Evolutionary conservation across 2,797 vertebrate species (phyloP).

Genomic region (Scleropages formosus): DNA sequence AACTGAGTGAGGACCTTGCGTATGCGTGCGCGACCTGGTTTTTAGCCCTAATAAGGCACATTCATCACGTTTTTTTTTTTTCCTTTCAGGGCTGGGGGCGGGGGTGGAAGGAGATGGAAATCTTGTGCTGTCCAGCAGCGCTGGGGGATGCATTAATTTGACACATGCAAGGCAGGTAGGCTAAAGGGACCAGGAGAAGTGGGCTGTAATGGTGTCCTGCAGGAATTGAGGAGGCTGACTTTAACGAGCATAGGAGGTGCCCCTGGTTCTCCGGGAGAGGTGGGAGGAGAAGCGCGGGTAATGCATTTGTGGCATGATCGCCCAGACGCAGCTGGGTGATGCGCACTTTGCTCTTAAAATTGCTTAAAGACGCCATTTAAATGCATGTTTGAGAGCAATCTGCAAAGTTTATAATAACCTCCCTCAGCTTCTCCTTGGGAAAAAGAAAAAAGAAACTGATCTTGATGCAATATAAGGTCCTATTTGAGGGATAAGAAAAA

Average conservation of each 20-base stretch:
- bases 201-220: slow-evolving; percentile 68
- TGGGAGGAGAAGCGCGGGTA: neutral
- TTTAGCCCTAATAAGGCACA: slow-evolving; percentile 61
- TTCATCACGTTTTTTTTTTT: slow-evolving; percentile 65
- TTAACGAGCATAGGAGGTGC: slow-evolving; percentile 55
- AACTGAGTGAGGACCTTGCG: slow-evolving; percentile 49
- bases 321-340: neutral
- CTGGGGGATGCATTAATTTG: slow-evolving; percentile 71
- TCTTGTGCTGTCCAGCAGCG: slow-evolving; percentile 64
- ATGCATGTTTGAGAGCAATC: slow-evolving; percentile 6
- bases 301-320: slow-evolving; percentile 32
- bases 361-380: neutral
- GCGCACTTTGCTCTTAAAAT: neutral
- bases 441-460: neutral
- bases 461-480: neutral
- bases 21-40: slow-evolving; percentile 40
- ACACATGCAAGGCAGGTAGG: slow-evolving; percentile 63
- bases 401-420: neutral
- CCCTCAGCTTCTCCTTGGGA: neutral
- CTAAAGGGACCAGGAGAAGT: slow-evolving; percentile 46
- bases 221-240: slow-evolving; percentile 55
- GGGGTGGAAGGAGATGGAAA: slow-evolving; percentile 38
- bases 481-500: neutral
- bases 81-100: slow-evolving; percentile 26
- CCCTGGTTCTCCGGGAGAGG: slow-evolving; percentile 51